Conservation (phyloP, 2,888 invertebrate species). For the Agrotis clavis region DNA sequence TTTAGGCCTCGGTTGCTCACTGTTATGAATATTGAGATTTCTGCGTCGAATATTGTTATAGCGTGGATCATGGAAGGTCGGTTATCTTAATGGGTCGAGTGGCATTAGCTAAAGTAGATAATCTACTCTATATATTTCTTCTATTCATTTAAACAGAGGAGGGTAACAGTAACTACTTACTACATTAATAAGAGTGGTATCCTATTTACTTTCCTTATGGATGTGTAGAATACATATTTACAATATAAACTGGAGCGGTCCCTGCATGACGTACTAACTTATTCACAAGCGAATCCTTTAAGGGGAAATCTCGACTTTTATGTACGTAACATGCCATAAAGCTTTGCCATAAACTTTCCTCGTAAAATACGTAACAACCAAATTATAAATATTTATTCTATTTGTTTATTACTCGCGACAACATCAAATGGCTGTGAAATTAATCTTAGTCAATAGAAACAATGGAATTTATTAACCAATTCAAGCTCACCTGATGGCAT, state of each 20-base stretch:
- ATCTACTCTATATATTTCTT: neutral
- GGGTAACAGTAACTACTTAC: neutral
- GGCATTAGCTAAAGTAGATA: conserved; percentile 3
- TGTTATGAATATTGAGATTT: conserved; percentile 58
- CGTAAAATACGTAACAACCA: conserved; percentile 85
- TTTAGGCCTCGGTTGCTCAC: conserved; percentile 64
- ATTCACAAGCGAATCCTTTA: conserved; percentile 85
- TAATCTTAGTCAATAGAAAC: conserved; percentile 9
- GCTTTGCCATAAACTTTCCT: conserved; percentile 79
- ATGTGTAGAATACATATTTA: conserved; percentile 50
- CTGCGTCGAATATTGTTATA: conserved; percentile 39
- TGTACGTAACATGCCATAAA: conserved; percentile 88
- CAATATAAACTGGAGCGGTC: conserved; percentile 56
- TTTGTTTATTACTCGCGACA: conserved; percentile 51
- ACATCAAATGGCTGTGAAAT: conserved; percentile 33
- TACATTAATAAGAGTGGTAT: conserved; percentile 27
- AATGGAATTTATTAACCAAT: conserved; percentile 14
- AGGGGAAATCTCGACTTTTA: conserved; percentile 88
- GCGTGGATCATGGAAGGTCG: conserved; percentile 16
- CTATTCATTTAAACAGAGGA: neutral
- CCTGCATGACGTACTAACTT: conserved; percentile 80
- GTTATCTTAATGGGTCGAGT: conserved; percentile 33
- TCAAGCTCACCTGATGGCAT: neutral
- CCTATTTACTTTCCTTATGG: conserved; percentile 45
- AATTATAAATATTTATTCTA: conserved; percentile 86